Base-by-base conservation (phyloP, 2,797 vertebrate species). In the Atherinosoma microstoma region DNA sequence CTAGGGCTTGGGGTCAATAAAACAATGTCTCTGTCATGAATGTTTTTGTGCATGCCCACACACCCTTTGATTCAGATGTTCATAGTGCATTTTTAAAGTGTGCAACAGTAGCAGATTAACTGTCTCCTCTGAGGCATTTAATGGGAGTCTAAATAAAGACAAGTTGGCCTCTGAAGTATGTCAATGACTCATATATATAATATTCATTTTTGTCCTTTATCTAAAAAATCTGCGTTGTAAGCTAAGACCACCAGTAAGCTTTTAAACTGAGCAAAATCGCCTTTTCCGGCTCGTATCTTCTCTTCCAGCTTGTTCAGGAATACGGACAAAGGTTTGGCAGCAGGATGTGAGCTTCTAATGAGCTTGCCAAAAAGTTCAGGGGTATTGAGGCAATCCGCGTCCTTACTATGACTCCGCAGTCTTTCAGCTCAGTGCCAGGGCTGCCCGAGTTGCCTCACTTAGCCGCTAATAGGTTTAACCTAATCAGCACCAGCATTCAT, bases 401-500 rank as follows among this genome's bases (percentile, higher is more conserved):
- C 83, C 80, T 88, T 45, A 34, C 60, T 58, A 73, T 85, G 87
- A 88, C 85, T 79, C 68, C 59, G 62, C 82, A 67, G 73, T 85
- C 67, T 73, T 69, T 71, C 64, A 73, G 87, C 70, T 65, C 27
- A 10, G 60, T 67, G 73, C 65, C 73, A 81, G 67, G 27, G 38
- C 61, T 59, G 69, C 67, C 76, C 71, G 63, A 77, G 85, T 87
- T 73, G 80, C 63, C 73, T 79, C 79, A 76, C 76, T 88, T 80
- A 87, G 76, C 87, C 67, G 80, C 83, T 93, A 93, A 94, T 87
- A 76, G 91, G 84, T 90, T 93, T 92, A 88, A 84, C 78, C 85
- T 83, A 82, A 92, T 91, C 87, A 88, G 79, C 78, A 80, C 72
- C 81, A 81, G 76, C 79, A 64, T 78, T 91, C 73, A 84, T 87